Evolutionary conservation across 2,797 vertebrate genomes (phyloP).

Genomic region (Malacoctenus gilli): DNA sequence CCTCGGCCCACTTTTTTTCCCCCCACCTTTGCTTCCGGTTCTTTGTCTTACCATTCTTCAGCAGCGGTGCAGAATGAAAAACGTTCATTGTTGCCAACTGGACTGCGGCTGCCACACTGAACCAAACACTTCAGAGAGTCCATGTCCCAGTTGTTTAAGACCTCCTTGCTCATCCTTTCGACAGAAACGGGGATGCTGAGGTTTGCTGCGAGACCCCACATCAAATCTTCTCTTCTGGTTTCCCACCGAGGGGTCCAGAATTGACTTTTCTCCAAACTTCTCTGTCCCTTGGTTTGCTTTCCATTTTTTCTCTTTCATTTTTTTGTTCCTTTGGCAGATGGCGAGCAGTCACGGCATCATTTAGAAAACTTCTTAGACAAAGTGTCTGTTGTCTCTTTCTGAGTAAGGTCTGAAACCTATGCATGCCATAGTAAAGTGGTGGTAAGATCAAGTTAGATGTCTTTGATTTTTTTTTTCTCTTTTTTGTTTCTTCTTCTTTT

Average conservation of each 20-base stretch:
- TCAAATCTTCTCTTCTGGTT: conserved; percentile 1
- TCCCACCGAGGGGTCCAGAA: conserved; percentile 3
- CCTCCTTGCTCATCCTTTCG: conserved; percentile 85
- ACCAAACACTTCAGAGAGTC: conserved; percentile 90
- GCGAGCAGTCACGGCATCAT: conserved; percentile 55
- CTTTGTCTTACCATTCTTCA: not conserved
- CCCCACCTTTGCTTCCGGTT: not conserved
- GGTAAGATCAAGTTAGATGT: conserved; percentile 73
- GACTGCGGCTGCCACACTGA: conserved; percentile 89
- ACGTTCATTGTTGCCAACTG: conserved; percentile 88
- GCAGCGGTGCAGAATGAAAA: not conserved
- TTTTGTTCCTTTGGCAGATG: conserved; percentile 10
- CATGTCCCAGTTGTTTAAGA: conserved; percentile 80
- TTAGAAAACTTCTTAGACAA: conserved; percentile 61
- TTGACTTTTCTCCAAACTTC: conserved; percentile 22
- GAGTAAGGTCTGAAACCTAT: conserved; percentile 73
- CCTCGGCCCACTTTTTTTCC: not conserved
- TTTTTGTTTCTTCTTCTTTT: conserved; percentile 48
- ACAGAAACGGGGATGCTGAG: conserved; percentile 60
- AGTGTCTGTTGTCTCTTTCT: conserved; percentile 68
- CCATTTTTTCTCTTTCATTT: not conserved
- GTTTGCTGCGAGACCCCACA: conserved; percentile 3
- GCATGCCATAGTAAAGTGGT: conserved; percentile 78
- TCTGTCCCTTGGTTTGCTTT: conserved; percentile 30
- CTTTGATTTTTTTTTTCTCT: conserved; percentile 50